Percentiles rank a stretch among this genome's conserved stretches.
Evolutionary conservation across 2,113 vertebrate genomes (phyloP).

Genomic region (Caracal caracal): DNA sequence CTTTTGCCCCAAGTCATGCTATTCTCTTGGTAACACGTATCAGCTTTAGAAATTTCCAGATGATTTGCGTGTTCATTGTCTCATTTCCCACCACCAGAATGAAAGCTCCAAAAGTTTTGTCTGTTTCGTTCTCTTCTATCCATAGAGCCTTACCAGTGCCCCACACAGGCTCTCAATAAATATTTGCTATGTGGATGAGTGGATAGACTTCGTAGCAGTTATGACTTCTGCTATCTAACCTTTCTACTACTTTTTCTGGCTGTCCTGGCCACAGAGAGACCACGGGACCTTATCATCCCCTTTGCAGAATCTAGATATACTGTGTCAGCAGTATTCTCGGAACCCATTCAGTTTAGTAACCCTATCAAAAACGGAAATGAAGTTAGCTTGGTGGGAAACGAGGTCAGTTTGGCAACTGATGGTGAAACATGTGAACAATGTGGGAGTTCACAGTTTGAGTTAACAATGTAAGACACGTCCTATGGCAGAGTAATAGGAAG

Average conservation of each 20-base stretch:
- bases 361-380: slow-evolving; percentile 73
- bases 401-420: slow-evolving; percentile 72
- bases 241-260: background rate
- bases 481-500: background rate
- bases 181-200: background rate
- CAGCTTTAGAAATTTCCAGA: slow-evolving; percentile 10
- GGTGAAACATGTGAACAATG: slow-evolving; percentile 41
- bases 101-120: background rate
- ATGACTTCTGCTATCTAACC: background rate
- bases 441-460: background rate
- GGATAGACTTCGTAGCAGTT: background rate
- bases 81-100: background rate
- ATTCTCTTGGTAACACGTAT: background rate
- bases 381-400: slow-evolving; percentile 70
- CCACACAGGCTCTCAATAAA: background rate
- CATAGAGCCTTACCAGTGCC: background rate
- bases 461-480: background rate
- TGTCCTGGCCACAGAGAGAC: slow-evolving; percentile 40
- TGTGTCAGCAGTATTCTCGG: slow-evolving; percentile 51
- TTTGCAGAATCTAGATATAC: slow-evolving; percentile 59
- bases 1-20: background rate
- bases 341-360: slow-evolving; percentile 60
- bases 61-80: background rate
- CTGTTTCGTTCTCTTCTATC: background rate
- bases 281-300: slow-evolving; percentile 45